A percentile compares a stretch with the other conserved stretches of the same genome.
These are phyloP conservation scores for Embidobia sp. DNA, from an alignment of 2,888 invertebrate species.

Conservation along the genomic window DNA sequence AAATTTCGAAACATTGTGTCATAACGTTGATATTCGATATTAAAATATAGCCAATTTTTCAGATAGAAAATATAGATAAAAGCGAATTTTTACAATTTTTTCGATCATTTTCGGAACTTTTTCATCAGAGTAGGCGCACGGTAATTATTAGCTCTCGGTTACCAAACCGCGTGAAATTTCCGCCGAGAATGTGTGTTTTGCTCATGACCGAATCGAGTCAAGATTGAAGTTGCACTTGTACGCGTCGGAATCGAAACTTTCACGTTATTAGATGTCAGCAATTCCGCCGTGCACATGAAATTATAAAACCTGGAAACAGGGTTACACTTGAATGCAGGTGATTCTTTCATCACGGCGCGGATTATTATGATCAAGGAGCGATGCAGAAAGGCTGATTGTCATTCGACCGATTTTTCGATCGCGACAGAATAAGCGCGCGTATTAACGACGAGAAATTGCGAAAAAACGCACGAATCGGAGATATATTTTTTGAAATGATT, in stretches of 20 bases:
- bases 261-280: slow-evolving; percentile 37
- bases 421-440: background rate
- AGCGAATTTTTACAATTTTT: no score
- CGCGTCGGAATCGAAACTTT: slow-evolving; percentile 40
- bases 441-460: background rate
- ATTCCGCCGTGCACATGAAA: slow-evolving; percentile 13
- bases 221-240: slow-evolving; percentile 33
- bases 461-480: no score
- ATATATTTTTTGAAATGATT: background rate
- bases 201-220: slow-evolving; percentile 24
- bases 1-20: no score
- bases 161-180: slow-evolving; percentile 33
- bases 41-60: no score
- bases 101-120: no score
- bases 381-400: background rate
- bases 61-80: no score
- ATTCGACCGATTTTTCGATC: background rate
- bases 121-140: no score
- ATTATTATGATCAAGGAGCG: background rate
- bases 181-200: slow-evolving; percentile 22
- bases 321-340: slow-evolving; percentile 1
- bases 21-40: no score
- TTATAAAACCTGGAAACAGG: slow-evolving; percentile 15
- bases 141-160: slow-evolving; percentile 29
- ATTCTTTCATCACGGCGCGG: background rate